These are phyloP conservation scores for Molossus alvarezi DNA, from an alignment of 2,797 vertebrate species.

Conservation along the genomic window DNA sequence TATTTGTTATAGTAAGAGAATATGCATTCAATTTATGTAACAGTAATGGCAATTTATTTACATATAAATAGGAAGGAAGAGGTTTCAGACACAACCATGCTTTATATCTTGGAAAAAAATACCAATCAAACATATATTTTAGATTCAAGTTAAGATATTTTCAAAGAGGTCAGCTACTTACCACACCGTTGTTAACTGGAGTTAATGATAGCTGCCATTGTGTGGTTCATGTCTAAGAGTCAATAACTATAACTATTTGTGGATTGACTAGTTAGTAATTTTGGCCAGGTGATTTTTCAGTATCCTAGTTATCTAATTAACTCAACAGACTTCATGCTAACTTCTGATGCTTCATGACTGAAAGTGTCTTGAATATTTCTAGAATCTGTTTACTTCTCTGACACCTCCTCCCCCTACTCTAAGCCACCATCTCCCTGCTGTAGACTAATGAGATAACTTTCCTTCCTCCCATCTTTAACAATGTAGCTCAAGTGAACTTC, in stretches of 20 bases:
- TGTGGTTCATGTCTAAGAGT: background rate
- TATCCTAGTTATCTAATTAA: background rate
- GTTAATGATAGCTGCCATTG: background rate
- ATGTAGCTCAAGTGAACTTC: background rate
- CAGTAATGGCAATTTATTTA: constrained; percentile 57
- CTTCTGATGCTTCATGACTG: background rate
- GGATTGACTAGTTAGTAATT: background rate
- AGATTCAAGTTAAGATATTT: constrained; percentile 33
- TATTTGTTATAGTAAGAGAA: constrained; percentile 8
- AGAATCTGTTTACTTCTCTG: background rate
- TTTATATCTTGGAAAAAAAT: background rate
- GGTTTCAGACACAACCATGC: background rate
- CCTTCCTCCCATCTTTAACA: background rate
- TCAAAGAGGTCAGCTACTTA: background rate
- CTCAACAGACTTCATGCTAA: background rate
- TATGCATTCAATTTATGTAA: background rate
- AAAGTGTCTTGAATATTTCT: background rate
- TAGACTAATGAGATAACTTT: background rate
- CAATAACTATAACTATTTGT: background rate
- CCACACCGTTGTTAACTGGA: background rate
- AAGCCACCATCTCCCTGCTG: background rate
- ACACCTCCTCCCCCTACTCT: background rate
- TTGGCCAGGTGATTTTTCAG: constrained; percentile 18
- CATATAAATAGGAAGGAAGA: constrained; percentile 34
- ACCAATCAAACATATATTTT: constrained; percentile 37